Base-by-base conservation (phyloP, 2,888 invertebrate species). In the Drosophila sordidula region DNA sequence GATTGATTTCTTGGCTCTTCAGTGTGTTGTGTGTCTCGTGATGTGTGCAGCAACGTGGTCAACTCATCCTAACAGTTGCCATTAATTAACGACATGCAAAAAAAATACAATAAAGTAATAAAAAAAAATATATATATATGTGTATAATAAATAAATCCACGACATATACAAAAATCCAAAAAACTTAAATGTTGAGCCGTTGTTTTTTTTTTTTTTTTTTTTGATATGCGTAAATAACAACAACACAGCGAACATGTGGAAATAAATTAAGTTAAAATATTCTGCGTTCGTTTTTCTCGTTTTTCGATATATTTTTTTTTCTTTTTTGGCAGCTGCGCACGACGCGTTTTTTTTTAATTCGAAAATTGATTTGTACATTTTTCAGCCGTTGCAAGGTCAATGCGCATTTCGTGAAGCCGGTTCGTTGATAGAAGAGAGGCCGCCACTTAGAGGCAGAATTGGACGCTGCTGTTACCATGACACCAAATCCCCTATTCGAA, bases 211-310 rank as follows among this genome's bases (percentile, higher is more conserved):
- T n/a, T n/a, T n/a, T n/a, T n/a, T 12, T 16, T 38, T 52, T 32
- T 41, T 52, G 32, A 26, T 54, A 29, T 47, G 56, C 69, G 55
- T 56, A 50, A 45, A 65, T 29, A 46, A 26, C 41, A 45, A 50
- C 54, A 56, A 51, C 8, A 57, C 18, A 41, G n/a, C 34, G 39
- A 59, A 41, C 56, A 72, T 72, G 47, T 82, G 77, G 80, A 84
- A 84, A 83, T 84, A 81, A 84, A 78, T 83, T 75, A 87, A 83
- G 66, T 55, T 85, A 81, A 83, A 87, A 85, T 83, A 83, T 83
- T 83, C 83, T 87, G 83, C 61, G 63, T 73, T 79, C 85, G 86
- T 81, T 73, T 84, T 75, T 81, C 62, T 70, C 63, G 46, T 44
- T 52, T 52, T 50, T 50, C 44, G 52, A 42, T 52, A 9, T 59